These are phyloP conservation scores for Rafetus swinhoei DNA, from an alignment of 2,113 vertebrate species.

Conservation along the genomic window DNA sequence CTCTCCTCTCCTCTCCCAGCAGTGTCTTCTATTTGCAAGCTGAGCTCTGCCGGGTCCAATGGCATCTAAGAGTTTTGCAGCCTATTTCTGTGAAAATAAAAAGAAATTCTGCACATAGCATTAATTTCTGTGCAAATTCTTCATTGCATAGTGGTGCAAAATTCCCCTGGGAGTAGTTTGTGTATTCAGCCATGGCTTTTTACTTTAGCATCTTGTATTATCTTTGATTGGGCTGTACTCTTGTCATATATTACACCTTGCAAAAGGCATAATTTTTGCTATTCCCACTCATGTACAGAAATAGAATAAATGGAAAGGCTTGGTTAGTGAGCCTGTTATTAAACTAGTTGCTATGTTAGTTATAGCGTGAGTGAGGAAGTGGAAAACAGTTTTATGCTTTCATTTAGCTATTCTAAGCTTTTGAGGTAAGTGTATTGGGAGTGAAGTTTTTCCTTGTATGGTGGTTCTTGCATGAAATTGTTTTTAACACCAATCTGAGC, in stretches of 20 bases:
- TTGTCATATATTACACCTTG: background rate
- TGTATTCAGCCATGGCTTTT: background rate
- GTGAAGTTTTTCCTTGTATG: fast-evolving
- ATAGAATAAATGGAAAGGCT: background rate
- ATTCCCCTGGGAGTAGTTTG: background rate
- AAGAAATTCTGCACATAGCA: too few species aligned
- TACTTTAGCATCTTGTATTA: background rate
- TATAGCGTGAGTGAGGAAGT: background rate
- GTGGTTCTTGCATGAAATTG: background rate
- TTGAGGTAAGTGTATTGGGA: background rate
- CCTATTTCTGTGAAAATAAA: too few species aligned
- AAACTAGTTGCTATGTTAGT: background rate
- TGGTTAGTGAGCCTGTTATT: background rate
- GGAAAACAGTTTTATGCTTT: background rate
- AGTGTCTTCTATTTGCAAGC: too few species aligned
- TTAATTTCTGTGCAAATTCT: too few species aligned
- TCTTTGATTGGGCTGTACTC: background rate
- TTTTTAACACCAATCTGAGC: background rate
- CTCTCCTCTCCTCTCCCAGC: too few species aligned
- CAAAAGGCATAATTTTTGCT: background rate
- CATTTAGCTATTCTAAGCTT: background rate
- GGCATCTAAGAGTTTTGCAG: too few species aligned
- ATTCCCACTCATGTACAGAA: background rate
- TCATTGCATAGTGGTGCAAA: too few species aligned
- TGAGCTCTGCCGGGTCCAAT: too few species aligned